Evolutionary conservation across 2,797 vertebrate species (phyloP).

Genomic region (Pipistrellus pipistrellus): DNA sequence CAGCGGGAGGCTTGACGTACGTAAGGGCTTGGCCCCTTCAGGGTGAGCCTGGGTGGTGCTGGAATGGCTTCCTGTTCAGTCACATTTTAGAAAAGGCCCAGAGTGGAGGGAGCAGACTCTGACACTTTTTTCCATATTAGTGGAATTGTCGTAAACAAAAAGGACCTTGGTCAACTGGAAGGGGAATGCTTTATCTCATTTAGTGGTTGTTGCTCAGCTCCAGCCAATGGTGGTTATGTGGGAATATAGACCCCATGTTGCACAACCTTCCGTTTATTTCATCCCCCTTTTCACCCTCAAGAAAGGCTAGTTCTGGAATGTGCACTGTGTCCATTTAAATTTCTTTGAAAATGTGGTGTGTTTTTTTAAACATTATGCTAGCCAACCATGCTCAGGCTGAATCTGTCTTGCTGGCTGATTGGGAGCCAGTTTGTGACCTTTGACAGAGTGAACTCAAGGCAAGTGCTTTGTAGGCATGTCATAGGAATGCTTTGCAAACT

Average conservation of each 20-base stretch:
- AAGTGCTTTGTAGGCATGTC: neutral
- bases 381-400: neutral
- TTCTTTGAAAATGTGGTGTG: neutral
- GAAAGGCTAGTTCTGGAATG: neutral
- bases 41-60: neutral
- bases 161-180: neutral
- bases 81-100: neutral
- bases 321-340: neutral
- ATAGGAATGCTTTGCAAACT: neutral
- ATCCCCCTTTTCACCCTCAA: fast-evolving
- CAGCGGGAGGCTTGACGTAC: neutral
- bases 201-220: neutral
- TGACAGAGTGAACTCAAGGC: neutral
- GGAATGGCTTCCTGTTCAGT: neutral
- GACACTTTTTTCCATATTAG: neutral
- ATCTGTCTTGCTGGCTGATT: neutral
- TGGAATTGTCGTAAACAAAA: neutral
- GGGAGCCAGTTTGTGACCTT: neutral
- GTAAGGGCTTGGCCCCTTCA: neutral
- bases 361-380: neutral
- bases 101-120: neutral
- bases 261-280: neutral
- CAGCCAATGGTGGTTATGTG: neutral
- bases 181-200: neutral
- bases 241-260: neutral